These are phyloP conservation scores for Nebria salina DNA, from an alignment of 2,888 invertebrate species.

Conservation along the genomic window DNA sequence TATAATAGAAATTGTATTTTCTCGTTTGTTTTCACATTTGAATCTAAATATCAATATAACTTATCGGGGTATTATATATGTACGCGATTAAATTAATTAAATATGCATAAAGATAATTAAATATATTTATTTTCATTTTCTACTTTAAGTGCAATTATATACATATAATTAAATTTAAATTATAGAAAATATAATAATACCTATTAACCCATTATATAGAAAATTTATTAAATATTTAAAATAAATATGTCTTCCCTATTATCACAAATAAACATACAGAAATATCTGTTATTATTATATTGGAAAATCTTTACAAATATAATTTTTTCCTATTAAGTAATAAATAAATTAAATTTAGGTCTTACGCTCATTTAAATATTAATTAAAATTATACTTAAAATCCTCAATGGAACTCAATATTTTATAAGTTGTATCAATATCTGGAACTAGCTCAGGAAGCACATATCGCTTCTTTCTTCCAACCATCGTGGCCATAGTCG, in stretches of 20 bases:
- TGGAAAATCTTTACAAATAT: too few species aligned
- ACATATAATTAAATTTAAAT: slow-evolving; percentile 4
- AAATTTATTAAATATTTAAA: not conserved
- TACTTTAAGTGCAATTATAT: not conserved
- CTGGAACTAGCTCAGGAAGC: slow-evolving; percentile 47
- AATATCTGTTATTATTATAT: not conserved
- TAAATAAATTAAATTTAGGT: too few species aligned
- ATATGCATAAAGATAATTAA: not conserved
- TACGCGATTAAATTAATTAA: not conserved
- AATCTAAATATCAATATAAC: too few species aligned
- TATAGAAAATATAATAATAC: not conserved
- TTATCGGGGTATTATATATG: not conserved
- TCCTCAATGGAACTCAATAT: slow-evolving; percentile 39
- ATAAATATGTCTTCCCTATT: slow-evolving; percentile 5
- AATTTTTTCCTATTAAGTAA: too few species aligned
- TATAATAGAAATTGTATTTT: not conserved
- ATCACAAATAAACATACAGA: not conserved
- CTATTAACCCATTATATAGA: not conserved
- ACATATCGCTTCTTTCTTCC: slow-evolving; percentile 54
- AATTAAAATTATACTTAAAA: slow-evolving; percentile 19
- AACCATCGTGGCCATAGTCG: slow-evolving; percentile 60
- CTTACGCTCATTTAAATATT: not conserved
- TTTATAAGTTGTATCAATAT: slow-evolving; percentile 35
- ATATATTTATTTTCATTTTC: slow-evolving; percentile 12
- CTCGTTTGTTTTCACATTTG: too few species aligned